Evolutionary conservation across 2,888 invertebrate species (phyloP), one percentile per base, ranked within the genome.

Genomic region (Mimas tiliae): DNA sequence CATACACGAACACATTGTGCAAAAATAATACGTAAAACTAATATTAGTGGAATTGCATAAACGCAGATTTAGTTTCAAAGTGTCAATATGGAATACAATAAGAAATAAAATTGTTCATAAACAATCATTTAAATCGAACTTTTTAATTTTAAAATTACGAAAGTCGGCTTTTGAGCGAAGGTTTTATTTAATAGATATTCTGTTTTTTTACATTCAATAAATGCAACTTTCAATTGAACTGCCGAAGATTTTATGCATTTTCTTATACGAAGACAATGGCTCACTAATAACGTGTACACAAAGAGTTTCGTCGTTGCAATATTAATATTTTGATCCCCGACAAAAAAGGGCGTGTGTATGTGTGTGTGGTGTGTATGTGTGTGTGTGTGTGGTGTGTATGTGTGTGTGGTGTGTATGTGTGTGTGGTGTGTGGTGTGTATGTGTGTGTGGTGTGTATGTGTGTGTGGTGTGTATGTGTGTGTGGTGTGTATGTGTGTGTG

Each of bases 21-120:
- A 76, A 81, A 74, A 70, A 78, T 79, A 79, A 86, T 86, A 86
- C 86, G 85, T 87, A 87, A 83, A 77, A 75, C 80, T 84, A 77
- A 85, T 78, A 80, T 83, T 87, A 84, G 86, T 86, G 86, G 83
- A 73, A 81, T 78, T 76, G 75, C 78, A 80, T 82, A 82, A 77
- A 74, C 72, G 77, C 69, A 73, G 71, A 76, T 79, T 80, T 77
- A 72, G 76, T 77, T 77, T 78, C 9, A 47, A 48, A 48, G 85
- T 86, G 87, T 85, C 87, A 87, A 87, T 84, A 55, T 47, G 53
- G 11, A 58, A 42, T 12, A 58, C 38, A 19, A 19, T 19, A 38
- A 2, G n/a, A 33, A 53, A n/a, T 27, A 27, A 9, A 3, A 8
- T 38, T 12, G 16, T 42, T 12, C 42, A 42, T 42, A 19, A 38